A percentile compares a stretch with the other conserved stretches of the same genome.
phyloP scores from a whole-genome alignment of 2,113 vertebrate species.

The Notarius lentiginosus region DNA sequence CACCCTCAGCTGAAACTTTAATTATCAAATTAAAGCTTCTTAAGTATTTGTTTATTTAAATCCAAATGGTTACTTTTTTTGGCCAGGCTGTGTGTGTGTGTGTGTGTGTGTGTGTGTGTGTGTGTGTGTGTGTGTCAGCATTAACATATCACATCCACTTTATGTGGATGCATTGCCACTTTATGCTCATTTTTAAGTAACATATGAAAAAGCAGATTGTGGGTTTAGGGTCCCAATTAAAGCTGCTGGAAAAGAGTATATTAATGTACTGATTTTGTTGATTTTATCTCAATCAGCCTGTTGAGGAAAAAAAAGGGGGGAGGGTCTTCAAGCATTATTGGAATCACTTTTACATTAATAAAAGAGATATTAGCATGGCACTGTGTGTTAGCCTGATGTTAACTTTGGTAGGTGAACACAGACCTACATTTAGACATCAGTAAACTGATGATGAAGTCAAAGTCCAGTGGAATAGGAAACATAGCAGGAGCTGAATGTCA shows the following conservation, averaged over 20 bases:
- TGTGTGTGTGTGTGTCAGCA: too few relatives aligned
- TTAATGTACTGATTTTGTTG: neutral
- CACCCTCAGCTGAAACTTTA: too few relatives aligned
- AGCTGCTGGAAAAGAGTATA: neutral
- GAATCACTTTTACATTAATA: neutral
- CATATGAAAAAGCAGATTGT: neutral
- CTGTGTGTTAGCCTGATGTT: neutral
- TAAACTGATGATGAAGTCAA: slow-evolving; percentile 30
- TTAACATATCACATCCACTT: neutral
- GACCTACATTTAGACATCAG: neutral
- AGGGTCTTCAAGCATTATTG: neutral
- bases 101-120: too few relatives aligned
- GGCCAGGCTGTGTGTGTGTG: too few relatives aligned
- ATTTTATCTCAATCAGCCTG: neutral
- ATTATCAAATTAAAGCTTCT: too few relatives aligned
- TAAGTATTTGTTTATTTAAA: too few relatives aligned
- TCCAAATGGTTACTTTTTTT: too few relatives aligned
- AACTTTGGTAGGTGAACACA: slow-evolving; percentile 10
- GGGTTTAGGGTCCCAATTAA: neutral
- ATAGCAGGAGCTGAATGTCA: slow-evolving; percentile 56
- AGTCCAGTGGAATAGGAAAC: slow-evolving; percentile 11
- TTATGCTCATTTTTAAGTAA: neutral
- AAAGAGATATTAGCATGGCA: too few relatives aligned
- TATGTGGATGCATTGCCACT: neutral
- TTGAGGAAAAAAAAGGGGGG: neutral